Evolutionary conservation across 2,113 vertebrate species (phyloP).

Genomic region (Poeciliopsis occidentalis): DNA sequence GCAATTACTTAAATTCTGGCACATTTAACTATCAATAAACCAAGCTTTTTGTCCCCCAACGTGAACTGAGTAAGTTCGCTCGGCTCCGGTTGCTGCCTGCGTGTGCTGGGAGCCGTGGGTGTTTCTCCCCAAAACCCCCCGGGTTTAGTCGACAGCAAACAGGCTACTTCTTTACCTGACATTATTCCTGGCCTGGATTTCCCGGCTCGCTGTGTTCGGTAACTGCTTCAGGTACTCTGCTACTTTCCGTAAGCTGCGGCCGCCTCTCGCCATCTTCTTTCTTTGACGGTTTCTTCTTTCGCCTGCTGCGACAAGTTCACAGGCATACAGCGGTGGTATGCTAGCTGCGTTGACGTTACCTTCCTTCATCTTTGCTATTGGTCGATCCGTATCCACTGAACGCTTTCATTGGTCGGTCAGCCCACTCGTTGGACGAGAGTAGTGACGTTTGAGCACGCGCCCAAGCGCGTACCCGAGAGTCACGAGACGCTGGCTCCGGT

Average conservation of each 20-base stretch:
- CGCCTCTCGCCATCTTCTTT: slow-evolving; percentile 82
- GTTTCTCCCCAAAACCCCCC: background rate
- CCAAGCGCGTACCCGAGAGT: slow-evolving; percentile 53
- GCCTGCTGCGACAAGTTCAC: background rate
- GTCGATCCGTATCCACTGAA: rapidly evolving
- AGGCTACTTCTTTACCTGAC: slow-evolving; percentile 65
- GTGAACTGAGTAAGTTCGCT: background rate
- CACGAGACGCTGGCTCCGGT: slow-evolving; percentile 74
- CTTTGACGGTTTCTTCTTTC: slow-evolving; percentile 18
- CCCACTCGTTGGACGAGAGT: background rate
- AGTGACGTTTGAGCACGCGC: slow-evolving; percentile 24
- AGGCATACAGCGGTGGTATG: no score
- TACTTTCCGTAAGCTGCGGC: slow-evolving; percentile 68
- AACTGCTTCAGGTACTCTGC: slow-evolving; percentile 72
- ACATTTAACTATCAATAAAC: background rate
- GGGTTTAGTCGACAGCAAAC: background rate
- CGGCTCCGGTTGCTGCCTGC: background rate
- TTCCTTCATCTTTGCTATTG: slow-evolving; percentile 46
- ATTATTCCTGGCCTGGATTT: slow-evolving; percentile 58
- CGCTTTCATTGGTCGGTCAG: slow-evolving; percentile 46
- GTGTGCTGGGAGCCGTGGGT: background rate
- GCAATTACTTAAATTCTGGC: background rate
- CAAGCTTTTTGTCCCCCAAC: background rate
- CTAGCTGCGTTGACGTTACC: background rate
- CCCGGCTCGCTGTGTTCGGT: slow-evolving; percentile 58